Base-by-base conservation (phyloP, 2,888 invertebrate species). In the Stenotaenia linearis region DNA sequence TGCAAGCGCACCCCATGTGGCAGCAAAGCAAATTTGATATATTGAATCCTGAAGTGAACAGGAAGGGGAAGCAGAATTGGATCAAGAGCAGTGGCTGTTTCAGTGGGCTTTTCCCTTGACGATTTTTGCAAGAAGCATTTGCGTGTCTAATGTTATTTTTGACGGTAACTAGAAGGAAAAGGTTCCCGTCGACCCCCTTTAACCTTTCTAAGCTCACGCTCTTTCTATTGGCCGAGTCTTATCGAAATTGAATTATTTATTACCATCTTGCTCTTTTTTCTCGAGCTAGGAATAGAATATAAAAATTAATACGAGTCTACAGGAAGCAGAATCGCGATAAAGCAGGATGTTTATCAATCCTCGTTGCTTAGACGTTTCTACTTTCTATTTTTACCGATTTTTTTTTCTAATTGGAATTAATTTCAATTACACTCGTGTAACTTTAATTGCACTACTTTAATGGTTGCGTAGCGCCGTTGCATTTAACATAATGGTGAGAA, bases 1-100 rank as follows among this genome's bases (percentile, higher is more conserved):
- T n/a, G 61, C 61, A 25, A 4, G 61, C 23, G 25, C 61, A 25
- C 61, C 61, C 61, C 61, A 61, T 61, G 61, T 61, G 61, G 61
- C 61, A 61, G 61, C 61, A 61, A 61, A 61, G 61, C 61, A 61
- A 61, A 61, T 61, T 61, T 61, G 61, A 61, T 61, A 61, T 61
- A 61, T 61, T 61, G 61, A 61, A 61, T 61, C 61, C 61, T 61
- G 61, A 61, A 61, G 61, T 61, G 61, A 61, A 61, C 61, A 61
- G 61, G 61, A 61, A 25, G 23, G 61, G 61, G 25, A 61, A 61
- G 61, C 12, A 61, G 61, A 61, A 61, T 61, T 61, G 61, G 61
- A 61, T 61, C 61, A 61, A 61, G 61, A 25, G 61, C 25, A 61
- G 61, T 25, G 61, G 61, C 61, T 61, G 23, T 61, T 25, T 61